Conservation (phyloP, 2,113 vertebrate species). For the Argyrosomus japonicus region DNA sequence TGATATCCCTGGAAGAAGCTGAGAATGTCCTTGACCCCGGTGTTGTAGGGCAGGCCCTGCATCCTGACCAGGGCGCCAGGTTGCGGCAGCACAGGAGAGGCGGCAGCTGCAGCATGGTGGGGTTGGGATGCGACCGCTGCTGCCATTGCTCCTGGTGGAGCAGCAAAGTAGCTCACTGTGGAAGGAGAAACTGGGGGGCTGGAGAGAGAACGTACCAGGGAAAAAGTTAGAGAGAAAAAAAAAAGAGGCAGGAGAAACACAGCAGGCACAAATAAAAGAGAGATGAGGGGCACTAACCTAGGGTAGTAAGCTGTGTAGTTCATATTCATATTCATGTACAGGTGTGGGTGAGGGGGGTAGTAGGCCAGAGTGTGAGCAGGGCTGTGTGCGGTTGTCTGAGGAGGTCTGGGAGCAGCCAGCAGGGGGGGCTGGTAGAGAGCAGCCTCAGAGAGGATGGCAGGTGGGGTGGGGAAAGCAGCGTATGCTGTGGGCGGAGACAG, state of each 20-base stretch:
- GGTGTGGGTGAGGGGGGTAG: constrained; percentile 90
- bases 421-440: constrained; percentile 93
- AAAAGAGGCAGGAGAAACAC: neutral
- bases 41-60: constrained; percentile 96
- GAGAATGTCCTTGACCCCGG: constrained; percentile 97
- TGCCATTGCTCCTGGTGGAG: constrained; percentile 89
- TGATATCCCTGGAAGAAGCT: constrained; percentile 98
- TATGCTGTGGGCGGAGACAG: constrained; percentile 93
- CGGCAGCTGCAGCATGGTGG: constrained; percentile 63
- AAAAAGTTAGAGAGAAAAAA: neutral
- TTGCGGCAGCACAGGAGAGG: constrained; percentile 88
- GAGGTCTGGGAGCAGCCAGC: constrained; percentile 88
- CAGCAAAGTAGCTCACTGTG: constrained; percentile 91
- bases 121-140: constrained; percentile 86
- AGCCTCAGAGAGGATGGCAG: constrained; percentile 90
- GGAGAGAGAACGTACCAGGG: neutral
- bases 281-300: constrained; percentile 83
- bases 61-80: constrained; percentile 92
- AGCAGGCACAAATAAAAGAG: neutral
- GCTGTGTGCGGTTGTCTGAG: constrained; percentile 82
- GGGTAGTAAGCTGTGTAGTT: constrained; percentile 98
- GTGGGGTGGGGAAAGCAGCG: constrained; percentile 90
- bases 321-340: constrained; percentile 94
- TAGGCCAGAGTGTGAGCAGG: constrained; percentile 90
- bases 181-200: constrained; percentile 97